These are phyloP conservation scores for Ennomos fuscantarius DNA, from an alignment of 2,888 invertebrate genomes.

Conservation along the genomic window DNA sequence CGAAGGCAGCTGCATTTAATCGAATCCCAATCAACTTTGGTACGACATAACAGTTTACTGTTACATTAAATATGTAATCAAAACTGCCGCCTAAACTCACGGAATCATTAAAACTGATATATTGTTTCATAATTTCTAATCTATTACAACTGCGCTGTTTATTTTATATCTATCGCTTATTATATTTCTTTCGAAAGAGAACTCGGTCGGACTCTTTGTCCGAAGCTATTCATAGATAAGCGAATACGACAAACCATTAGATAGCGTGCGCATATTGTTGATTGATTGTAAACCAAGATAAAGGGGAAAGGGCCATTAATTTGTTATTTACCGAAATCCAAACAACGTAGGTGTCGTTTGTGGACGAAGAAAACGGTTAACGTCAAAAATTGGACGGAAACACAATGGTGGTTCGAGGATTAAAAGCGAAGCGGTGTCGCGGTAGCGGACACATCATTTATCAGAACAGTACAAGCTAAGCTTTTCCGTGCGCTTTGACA, in stretches of 20 bases:
- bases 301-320: conserved; percentile 69
- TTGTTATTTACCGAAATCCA: conserved; percentile 69
- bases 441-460: conserved; percentile 80
- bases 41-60: conserved; percentile 74
- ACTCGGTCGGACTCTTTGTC: conserved; percentile 31
- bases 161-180: conserved; percentile 53
- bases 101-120: conserved; percentile 66
- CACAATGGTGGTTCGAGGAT: conserved; percentile 78
- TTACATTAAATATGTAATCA: conserved; percentile 75
- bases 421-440: conserved; percentile 83
- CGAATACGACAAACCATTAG: conserved; percentile 55
- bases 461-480: conserved; percentile 67
- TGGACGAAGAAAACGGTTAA: conserved; percentile 68
- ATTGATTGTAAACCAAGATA: conserved; percentile 73
- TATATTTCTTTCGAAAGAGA: conserved; percentile 27
- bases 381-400: conserved; percentile 76
- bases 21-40: conserved; percentile 78
- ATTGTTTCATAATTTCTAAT: conserved; percentile 66
- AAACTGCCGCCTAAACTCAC: conserved; percentile 60
- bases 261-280: conserved; percentile 55
- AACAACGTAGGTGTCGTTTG: conserved; percentile 68
- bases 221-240: conserved; percentile 41
- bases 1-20: conserved; percentile 75
- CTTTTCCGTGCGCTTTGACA: conserved; percentile 61
- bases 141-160: conserved; percentile 50